Evolutionary conservation across 2,888 invertebrate species (phyloP).

Genomic region (Eremobia ochroleuca): DNA sequence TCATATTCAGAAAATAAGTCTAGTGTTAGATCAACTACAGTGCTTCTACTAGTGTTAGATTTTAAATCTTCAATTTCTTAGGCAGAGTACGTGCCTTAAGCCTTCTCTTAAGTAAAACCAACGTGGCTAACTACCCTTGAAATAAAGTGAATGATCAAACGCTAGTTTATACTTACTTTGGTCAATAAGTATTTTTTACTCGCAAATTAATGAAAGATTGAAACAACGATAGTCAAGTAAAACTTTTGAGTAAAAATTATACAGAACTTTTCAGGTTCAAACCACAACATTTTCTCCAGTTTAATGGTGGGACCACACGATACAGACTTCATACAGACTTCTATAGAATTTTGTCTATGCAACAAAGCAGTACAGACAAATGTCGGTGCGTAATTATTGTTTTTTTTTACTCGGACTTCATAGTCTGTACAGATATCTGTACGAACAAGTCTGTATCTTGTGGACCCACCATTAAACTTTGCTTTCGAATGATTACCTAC

Average conservation of each 20-base stretch:
- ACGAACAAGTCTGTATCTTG: too few species aligned
- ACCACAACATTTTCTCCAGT: constrained; percentile 17
- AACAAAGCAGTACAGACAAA: too few species aligned
- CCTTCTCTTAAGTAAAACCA: neutral
- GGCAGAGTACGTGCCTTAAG: neutral
- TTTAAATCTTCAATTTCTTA: neutral
- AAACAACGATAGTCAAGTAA: neutral
- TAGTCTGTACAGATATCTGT: too few species aligned
- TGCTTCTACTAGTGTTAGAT: too few species aligned
- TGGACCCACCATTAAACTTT: too few species aligned
- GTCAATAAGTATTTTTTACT: neutral
- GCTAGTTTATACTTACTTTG: neutral
- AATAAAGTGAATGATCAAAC: neutral
- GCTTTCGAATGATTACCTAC: constrained; percentile 22
- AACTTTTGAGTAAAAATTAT: constrained; percentile 5
- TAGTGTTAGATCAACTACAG: neutral
- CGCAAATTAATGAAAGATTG: neutral
- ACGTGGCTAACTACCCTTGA: too few species aligned
- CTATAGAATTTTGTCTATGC: too few species aligned
- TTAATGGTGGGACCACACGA: too few species aligned
- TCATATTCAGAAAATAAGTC: neutral
- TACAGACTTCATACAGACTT: too few species aligned
- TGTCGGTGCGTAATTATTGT: too few species aligned
- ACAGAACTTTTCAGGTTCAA: constrained; percentile 19
- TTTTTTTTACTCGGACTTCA: too few species aligned